Conservation (phyloP, 2,888 invertebrate species). For the Apodemia duryi region DNA sequence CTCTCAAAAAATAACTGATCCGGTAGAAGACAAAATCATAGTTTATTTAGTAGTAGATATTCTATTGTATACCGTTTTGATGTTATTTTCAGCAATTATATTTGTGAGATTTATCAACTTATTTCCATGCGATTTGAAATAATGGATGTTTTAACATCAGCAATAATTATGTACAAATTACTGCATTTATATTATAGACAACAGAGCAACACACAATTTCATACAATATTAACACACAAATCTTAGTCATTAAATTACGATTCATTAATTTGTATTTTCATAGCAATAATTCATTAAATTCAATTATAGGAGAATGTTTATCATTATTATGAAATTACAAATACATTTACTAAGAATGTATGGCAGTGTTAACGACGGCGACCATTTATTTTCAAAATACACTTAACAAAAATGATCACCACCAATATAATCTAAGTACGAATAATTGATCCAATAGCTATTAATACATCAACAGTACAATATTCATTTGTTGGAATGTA, state of each 20-base stretch:
- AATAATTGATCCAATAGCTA: conserved; percentile 66
- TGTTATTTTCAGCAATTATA: not conserved
- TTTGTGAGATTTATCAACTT: not conserved
- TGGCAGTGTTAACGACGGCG: conserved; percentile 60
- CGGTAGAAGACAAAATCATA: not conserved
- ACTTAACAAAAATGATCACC: conserved; percentile 51
- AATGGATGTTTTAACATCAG: conserved; percentile 25
- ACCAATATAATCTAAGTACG: conserved; percentile 56
- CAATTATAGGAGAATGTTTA: conserved; percentile 4
- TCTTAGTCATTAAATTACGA: conserved; percentile 34
- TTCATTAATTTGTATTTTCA: conserved; percentile 26
- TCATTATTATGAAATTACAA: conserved; percentile 16
- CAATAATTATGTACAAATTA: conserved; percentile 35
- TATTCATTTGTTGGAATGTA: conserved; percentile 48
- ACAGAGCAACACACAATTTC: conserved; percentile 38
- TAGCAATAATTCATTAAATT: conserved; percentile 10
- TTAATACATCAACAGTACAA: conserved; percentile 42
- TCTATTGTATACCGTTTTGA: not conserved
- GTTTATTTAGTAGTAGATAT: not conserved
- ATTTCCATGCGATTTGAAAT: conserved; percentile 31
- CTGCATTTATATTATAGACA: conserved; percentile 37
- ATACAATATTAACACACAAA: conserved; percentile 34
- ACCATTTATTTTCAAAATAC: conserved; percentile 35
- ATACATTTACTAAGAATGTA: conserved; percentile 25
- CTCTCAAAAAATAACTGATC: too few relatives aligned